Base-by-base conservation (phyloP, 1,140 invertebrate genomes). In the Apis florea region DNA sequence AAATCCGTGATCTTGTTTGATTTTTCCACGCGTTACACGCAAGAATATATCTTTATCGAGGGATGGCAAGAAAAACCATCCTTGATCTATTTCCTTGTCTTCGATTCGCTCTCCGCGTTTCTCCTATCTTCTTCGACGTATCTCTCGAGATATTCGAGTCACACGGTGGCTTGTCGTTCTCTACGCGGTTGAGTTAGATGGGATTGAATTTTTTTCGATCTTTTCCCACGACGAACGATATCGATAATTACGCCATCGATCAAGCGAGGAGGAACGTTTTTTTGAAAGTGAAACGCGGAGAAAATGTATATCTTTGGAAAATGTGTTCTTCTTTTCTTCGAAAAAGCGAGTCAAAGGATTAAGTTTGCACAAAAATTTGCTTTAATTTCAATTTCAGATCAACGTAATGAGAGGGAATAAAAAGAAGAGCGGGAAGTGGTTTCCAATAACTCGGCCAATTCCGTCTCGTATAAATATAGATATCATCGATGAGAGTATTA, bases 11-110 rank as follows among this genome's bases (percentile, higher is more conserved):
- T 59, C 51, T 21, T 47, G 54, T 73, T 73, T 79, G 47, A 69
- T 64, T 72, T 51, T 49, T 70, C 19, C 31, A 54, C 13, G 17
- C 17, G 49, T 61, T 21, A 26, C 69, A 24, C 69, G 49, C 49
- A 21, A 47, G 59, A 51, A 47, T 72, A 54, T 54, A 73, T 53
- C 56, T 63, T n/a, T 6, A 40, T 59, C 26, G 15, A 63, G 61
- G 47, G n/a, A 1, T 15, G 17, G 15, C 5, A 54, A 56, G 51
- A 79, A 79, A 79, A 79, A 79, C 53, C 49, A n/a, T 21, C 68
- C 15, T 47, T 79, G 69, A 79, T 79, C 77, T 73, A 73, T 79
- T 63, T 73, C 59, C 69, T 24, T 26, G 58, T 12, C 51, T 21
- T 26, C 21, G 49, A 63, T 51, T 17, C 68, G 21, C 68, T 69